phyloP scores from a whole-genome alignment of 2,113 vertebrate genomes.

The Potamarius usumacintae region DNA sequence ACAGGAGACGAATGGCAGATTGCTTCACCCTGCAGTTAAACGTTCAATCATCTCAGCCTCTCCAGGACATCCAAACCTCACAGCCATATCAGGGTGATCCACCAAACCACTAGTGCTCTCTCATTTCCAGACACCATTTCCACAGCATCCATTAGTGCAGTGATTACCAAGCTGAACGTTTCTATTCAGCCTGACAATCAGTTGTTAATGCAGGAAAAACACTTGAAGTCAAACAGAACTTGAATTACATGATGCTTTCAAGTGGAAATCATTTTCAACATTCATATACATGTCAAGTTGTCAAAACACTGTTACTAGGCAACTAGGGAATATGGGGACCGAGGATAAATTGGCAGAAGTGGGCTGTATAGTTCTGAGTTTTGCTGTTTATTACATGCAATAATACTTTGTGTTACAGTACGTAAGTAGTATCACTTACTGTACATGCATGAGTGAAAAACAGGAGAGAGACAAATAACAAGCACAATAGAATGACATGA shows the following conservation, averaged over 20 bases:
- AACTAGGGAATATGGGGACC: background rate
- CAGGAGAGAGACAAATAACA: background rate
- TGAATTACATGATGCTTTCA: background rate
- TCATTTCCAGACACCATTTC: background rate
- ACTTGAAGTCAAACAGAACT: background rate
- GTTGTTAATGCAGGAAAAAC: background rate
- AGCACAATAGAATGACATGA: background rate
- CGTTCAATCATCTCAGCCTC: conserved; percentile 57
- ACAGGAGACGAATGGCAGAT: conserved; percentile 66
- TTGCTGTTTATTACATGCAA: background rate
- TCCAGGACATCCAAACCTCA: conserved; percentile 59
- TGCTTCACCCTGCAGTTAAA: conserved; percentile 65
- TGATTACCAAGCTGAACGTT: background rate
- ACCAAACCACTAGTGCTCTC: background rate
- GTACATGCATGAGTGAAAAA: background rate
- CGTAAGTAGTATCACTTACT: background rate
- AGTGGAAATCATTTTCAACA: background rate
- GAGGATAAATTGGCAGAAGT: background rate
- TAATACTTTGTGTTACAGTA: background rate
- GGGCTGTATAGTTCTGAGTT: background rate
- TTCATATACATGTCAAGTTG: background rate
- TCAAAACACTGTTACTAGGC: background rate
- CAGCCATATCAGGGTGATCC: conserved; percentile 62
- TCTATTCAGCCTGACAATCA: background rate
- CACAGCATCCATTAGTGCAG: background rate